Base-by-base conservation (phyloP, 1,140 invertebrate species). In the Tetragonula clypearis region DNA sequence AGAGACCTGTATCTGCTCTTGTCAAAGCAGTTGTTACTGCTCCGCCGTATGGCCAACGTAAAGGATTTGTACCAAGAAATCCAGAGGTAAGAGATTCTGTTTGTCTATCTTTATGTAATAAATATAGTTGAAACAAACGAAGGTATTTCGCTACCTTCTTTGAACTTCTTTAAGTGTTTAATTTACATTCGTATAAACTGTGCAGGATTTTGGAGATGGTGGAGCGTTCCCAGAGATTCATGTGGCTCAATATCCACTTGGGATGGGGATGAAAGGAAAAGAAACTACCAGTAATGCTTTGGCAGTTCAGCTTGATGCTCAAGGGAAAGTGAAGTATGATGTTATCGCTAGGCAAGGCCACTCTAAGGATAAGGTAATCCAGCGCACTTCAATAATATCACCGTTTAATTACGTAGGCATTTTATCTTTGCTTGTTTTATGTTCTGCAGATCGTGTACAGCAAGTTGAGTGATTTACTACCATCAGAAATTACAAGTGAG, bases 211-310 rank as follows among this genome's bases (percentile, higher is more conserved):
- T 96, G 96, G 96, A 91, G 99, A 99, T 97, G 99, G 99, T 14
- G 99, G 99, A 19, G 98, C 99, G 0, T 99, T 99, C 95, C 99
- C 99, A 1, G 99, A 99, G 95, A 99, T 99, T 82, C 98, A 97
- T 93, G 97, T 99, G 21, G 99, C 99, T 0, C 99, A 99, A 92
- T 99, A 99, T 95, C 99, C 99, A 0, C 94, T 99, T 55, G 97
- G 97, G 86, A 98, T 99, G 96, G 97, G 97, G 0, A 96, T 96
- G 88, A 96, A 96, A 91, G 96, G 96, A 6, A 97, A 97, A 89
- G 97, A 97, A 91, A 96, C 96, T 90, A 97, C 96, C 15, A 98
- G 98, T 21, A 99, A 99, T 96, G 98, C 99, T 0, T 92, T 99
- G 15, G 98, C 99, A 14, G 97, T 99, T 5, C 98, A 99, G 92